Base-by-base conservation (phyloP, 2,113 vertebrate species). In the Ranitomeya imitator region DNA sequence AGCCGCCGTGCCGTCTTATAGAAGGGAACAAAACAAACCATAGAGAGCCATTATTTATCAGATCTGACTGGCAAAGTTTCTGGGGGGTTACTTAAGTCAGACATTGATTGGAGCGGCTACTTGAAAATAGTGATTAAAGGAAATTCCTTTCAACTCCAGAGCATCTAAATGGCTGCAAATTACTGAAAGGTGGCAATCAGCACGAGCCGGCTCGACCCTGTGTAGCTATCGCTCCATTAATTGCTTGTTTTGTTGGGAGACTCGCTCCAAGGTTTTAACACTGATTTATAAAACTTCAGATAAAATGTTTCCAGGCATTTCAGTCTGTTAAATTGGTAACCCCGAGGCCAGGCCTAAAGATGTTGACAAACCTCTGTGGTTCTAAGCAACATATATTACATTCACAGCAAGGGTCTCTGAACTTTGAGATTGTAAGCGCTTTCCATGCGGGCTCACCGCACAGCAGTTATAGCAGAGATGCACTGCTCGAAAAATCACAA, bases 131-230 rank as follows among this genome's bases (percentile, higher is more conserved):
- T 78, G 57, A 88, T 88, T 84, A 77, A 11, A 54, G 61, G 23
- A 51, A 63, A 83, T 88, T 84, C 65, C 69, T 88, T 83, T 88
- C 57, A 84, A 77, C 81, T 84, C 51, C 45, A 9, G 10, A 83
- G 59, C 71, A 65, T 83, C 80, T 88, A 83, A 83, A 88, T 88
- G 73, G 74, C 87, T 78, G 69, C 23, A 83, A 88, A 88, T 88
- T 77, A 88, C 80, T 61, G 73, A 59, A 78, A 77, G 81, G 87
- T 84, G 69, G n/a, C 81, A 67, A 73, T 88, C 87, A 88, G 80
- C 87, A 88, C 69, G 71, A 54, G 74, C 15, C 12, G 87, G 3
- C 57, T 31, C 59, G 87, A 88, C 80, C 73, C 87, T 21, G 45
- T 19, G 57, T 11, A 65, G 80, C 78, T 84, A 74, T 51, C 60